Percentiles rank a stretch among this genome's conserved stretches.
Conservation (phyloP, 1,140 invertebrate species). For the Drosophila lacteicornis region DNA sequence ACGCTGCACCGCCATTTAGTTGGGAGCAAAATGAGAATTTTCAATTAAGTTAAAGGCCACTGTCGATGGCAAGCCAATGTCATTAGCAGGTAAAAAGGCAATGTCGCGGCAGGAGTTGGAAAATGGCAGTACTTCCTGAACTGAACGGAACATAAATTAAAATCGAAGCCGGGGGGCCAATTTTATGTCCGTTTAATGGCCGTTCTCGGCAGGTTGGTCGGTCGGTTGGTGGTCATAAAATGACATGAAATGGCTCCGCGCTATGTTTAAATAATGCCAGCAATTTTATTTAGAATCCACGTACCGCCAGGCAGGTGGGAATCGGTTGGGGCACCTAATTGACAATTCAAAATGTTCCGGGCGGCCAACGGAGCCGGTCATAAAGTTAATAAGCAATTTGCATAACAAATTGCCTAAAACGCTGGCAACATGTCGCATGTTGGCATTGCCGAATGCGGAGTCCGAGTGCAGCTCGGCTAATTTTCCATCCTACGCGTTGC, state of each 20-base stretch:
- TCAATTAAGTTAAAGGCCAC: slow-evolving; percentile 78
- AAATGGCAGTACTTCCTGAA: slow-evolving; percentile 1
- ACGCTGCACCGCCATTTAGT: slow-evolving; percentile 66
- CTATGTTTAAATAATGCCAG: slow-evolving; percentile 38
- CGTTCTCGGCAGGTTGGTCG: slow-evolving; percentile 20
- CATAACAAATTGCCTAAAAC: slow-evolving; percentile 82
- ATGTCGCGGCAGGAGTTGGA: slow-evolving; percentile 4
- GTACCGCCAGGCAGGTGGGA: background rate
- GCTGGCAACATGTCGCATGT: slow-evolving; percentile 72
- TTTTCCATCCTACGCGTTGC: slow-evolving; percentile 42
- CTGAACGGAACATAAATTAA: slow-evolving; percentile 69
- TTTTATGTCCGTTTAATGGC: slow-evolving; percentile 68
- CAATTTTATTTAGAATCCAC: slow-evolving; percentile 29
- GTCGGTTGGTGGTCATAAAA: slow-evolving; percentile 30
- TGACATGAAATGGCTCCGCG: slow-evolving; percentile 17
- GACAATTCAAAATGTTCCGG: slow-evolving; percentile 72
- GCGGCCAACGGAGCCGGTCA: slow-evolving; percentile 50
- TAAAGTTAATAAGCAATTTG: slow-evolving; percentile 84
- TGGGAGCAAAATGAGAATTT: slow-evolving; percentile 75
- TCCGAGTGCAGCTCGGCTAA: slow-evolving; percentile 40
- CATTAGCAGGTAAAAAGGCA: slow-evolving; percentile 62
- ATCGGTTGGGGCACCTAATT: slow-evolving; percentile 55
- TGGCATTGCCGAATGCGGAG: slow-evolving; percentile 31
- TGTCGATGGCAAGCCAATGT: slow-evolving; percentile 65
- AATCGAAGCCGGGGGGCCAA: slow-evolving; percentile 58